phyloP scores from a whole-genome alignment of 2,888 invertebrate species.

The Drosophila nr. fundita region DNA sequence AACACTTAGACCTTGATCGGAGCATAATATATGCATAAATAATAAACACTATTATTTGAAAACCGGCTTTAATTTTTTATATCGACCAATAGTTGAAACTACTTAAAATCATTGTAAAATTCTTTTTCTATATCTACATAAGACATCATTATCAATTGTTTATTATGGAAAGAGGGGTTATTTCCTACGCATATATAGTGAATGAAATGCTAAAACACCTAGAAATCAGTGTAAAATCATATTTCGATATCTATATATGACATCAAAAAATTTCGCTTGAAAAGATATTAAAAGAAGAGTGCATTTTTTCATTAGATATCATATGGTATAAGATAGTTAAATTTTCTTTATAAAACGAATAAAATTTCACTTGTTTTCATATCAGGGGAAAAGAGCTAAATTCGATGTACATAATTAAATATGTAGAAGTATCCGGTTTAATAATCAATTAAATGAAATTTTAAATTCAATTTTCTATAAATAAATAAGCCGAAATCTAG shows the following conservation, averaged over 20 bases:
- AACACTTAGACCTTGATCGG: constrained; percentile 16
- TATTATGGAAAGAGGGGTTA: too few species aligned
- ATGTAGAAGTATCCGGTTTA: too few species aligned
- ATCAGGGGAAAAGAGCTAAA: too few species aligned
- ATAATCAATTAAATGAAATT: neutral
- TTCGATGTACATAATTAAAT: too few species aligned
- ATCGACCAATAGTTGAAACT: neutral
- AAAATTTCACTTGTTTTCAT: neutral
- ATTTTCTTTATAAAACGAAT: neutral
- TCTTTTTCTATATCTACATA: neutral
- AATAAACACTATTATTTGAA: neutral
- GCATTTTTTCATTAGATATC: neutral
- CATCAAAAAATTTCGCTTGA: too few species aligned
- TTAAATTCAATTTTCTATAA: neutral
- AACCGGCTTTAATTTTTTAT: neutral
- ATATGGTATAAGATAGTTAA: neutral
- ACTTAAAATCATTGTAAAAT: neutral
- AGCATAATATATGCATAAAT: neutral
- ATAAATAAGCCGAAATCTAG: neutral
- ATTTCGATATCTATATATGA: too few species aligned
- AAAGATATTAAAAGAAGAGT: neutral
- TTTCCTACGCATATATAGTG: neutral
- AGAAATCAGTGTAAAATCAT: too few species aligned
- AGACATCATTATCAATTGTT: neutral
- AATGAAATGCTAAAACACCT: neutral